These are phyloP conservation scores for Sparidentex hasta DNA, from an alignment of 2,797 vertebrate genomes.

Conservation along the genomic window DNA sequence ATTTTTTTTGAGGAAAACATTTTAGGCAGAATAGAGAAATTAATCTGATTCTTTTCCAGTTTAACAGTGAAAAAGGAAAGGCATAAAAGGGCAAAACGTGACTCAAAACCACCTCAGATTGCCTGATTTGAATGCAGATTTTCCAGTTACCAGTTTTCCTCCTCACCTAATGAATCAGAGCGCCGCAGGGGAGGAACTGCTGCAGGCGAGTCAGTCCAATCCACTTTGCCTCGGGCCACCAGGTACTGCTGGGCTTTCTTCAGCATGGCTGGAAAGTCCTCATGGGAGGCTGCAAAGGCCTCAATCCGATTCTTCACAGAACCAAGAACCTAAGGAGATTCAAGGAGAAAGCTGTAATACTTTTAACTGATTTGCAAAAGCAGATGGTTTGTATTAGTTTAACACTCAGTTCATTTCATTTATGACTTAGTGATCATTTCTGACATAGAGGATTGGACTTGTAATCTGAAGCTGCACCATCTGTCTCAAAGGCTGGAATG, in stretches of 20 bases:
- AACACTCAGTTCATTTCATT: neutral
- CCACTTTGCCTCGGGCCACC: constrained; percentile 92
- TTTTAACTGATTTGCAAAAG: neutral
- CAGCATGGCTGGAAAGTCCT: constrained; percentile 94
- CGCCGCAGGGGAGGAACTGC: constrained; percentile 86
- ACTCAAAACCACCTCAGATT: too few species aligned
- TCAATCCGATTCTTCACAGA: constrained; percentile 98
- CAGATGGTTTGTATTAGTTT: neutral
- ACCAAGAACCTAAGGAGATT: constrained; percentile 90
- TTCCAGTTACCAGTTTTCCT: neutral
- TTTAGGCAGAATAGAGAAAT: too few species aligned
- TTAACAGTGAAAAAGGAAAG: too few species aligned
- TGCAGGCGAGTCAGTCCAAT: constrained; percentile 88
- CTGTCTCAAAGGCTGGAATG: neutral
- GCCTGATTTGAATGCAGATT: neutral
- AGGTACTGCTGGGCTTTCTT: constrained; percentile 96
- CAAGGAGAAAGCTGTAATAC: neutral
- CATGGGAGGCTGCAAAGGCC: constrained; percentile 91
- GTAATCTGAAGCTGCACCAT: neutral
- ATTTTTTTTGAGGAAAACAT: too few species aligned
- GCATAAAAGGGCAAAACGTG: too few species aligned
- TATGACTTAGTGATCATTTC: neutral
- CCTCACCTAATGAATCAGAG: constrained; percentile 89
- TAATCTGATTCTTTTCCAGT: too few species aligned
- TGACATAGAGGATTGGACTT: neutral